Conservation (phyloP, 2,113 vertebrate genomes). For the Tachuris rubrigastra region DNA sequence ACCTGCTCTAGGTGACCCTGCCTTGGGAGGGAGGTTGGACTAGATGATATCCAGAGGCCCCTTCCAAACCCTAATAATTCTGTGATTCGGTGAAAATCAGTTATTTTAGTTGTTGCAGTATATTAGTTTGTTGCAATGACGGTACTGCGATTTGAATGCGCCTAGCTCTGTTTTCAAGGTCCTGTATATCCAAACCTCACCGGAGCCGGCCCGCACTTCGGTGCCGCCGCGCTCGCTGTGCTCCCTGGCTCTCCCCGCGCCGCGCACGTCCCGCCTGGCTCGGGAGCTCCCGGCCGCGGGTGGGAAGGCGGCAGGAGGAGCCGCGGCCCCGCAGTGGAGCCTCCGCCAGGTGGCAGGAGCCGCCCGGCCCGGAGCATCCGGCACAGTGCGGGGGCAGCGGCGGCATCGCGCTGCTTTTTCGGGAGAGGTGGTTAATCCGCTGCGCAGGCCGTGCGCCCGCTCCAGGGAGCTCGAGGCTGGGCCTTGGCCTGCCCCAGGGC, state of each 20-base stretch:
- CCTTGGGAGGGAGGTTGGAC: no score
- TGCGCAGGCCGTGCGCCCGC: neutral
- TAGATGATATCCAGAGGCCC: neutral
- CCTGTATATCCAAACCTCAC: rapidly evolving
- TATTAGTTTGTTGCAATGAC: neutral
- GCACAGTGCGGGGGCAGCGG: neutral
- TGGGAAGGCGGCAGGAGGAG: neutral
- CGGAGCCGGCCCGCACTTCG: rapidly evolving
- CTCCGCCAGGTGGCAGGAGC: constrained; percentile 25
- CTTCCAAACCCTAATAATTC: neutral
- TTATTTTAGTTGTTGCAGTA: neutral
- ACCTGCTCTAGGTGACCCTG: neutral
- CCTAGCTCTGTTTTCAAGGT: neutral
- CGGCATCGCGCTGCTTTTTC: neutral
- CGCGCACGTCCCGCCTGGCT: neutral
- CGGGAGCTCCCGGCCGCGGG: neutral
- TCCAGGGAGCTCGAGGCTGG: neutral
- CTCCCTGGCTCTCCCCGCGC: no score
- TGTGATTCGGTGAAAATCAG: neutral
- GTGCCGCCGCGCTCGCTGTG: rapidly evolving
- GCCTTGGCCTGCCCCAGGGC: neutral
- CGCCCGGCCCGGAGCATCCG: neutral
- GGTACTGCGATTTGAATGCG: neutral
- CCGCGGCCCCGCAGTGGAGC: neutral
- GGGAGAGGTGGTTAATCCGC: rapidly evolving